phyloP scores from a whole-genome alignment of 2,888 invertebrate genomes.

The Phengaris arion region DNA sequence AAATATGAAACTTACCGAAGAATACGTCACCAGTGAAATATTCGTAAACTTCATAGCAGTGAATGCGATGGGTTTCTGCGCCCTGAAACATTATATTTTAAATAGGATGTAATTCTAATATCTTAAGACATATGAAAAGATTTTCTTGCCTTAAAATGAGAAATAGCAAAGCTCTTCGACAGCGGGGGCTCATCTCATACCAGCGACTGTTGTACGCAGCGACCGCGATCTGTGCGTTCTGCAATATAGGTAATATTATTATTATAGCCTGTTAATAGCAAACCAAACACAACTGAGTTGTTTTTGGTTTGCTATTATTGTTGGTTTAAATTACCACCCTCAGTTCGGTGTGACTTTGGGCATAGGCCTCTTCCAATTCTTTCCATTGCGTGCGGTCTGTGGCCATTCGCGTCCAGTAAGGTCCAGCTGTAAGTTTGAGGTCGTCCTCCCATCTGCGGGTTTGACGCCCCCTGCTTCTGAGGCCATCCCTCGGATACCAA shows the following conservation, averaged over 20 bases:
- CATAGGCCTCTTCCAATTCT: too few species aligned
- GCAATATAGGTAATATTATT: not conserved
- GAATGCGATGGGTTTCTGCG: slow-evolving; percentile 68
- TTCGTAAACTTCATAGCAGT: slow-evolving; percentile 72
- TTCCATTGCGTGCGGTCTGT: too few species aligned
- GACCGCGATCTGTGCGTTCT: slow-evolving; percentile 45
- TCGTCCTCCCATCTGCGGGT: too few species aligned
- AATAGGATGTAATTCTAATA: not conserved
- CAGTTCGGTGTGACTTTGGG: too few species aligned
- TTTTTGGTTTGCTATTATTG: too few species aligned
- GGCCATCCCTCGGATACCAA: too few species aligned
- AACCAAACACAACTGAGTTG: too few species aligned
- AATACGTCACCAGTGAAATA: slow-evolving; percentile 66
- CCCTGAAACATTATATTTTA: slow-evolving; percentile 47
- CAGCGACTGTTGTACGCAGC: slow-evolving; percentile 67
- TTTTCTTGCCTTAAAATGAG: slow-evolving; percentile 58
- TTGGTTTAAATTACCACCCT: too few species aligned
- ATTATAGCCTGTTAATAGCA: too few species aligned
- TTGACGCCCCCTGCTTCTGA: too few species aligned
- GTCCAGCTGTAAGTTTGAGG: too few species aligned
- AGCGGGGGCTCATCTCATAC: slow-evolving; percentile 63
- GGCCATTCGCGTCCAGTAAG: too few species aligned
- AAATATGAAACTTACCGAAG: slow-evolving; percentile 49
- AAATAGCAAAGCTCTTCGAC: slow-evolving; percentile 61
- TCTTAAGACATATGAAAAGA: not conserved